These are phyloP conservation scores for Pyrrhura leucotis DNA, from an alignment of 2,797 vertebrate genomes.

Conservation along the genomic window DNA sequence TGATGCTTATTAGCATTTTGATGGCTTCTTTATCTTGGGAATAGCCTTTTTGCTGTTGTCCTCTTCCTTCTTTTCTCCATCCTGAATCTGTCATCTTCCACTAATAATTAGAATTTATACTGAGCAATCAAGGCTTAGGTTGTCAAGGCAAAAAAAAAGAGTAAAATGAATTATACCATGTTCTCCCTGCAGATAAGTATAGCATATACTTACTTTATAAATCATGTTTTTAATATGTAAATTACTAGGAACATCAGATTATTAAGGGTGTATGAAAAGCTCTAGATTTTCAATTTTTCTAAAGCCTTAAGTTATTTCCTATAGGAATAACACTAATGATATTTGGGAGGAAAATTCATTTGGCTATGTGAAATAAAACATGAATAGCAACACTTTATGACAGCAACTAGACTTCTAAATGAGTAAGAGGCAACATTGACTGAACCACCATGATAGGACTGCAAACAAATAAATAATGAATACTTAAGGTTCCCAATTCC, in stretches of 20 bases:
- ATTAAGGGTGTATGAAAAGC: background rate
- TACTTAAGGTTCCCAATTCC: background rate
- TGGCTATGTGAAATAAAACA: constrained; percentile 6
- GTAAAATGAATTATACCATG: background rate
- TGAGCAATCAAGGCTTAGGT: background rate
- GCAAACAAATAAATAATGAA: background rate
- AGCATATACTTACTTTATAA: constrained; percentile 23
- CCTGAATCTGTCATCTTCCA: constrained; percentile 2
- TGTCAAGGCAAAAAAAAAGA: background rate
- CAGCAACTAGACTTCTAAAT: background rate
- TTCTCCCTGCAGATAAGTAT: background rate
- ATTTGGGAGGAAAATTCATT: background rate
- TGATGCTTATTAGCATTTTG: constrained; percentile 39
- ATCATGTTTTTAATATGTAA: background rate
- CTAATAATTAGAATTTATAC: constrained; percentile 36
- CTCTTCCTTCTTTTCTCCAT: background rate
- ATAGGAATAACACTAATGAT: background rate
- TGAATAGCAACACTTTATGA: background rate
- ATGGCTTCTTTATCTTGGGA: constrained; percentile 29
- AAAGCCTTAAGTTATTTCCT: background rate
- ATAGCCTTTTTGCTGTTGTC: constrained; percentile 23
- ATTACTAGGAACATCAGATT: background rate
- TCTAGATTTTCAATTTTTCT: background rate
- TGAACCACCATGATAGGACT: background rate
- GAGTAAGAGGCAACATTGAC: background rate